Base-by-base conservation (phyloP, 2,797 vertebrate species). In the Crenichthys baileyi region DNA sequence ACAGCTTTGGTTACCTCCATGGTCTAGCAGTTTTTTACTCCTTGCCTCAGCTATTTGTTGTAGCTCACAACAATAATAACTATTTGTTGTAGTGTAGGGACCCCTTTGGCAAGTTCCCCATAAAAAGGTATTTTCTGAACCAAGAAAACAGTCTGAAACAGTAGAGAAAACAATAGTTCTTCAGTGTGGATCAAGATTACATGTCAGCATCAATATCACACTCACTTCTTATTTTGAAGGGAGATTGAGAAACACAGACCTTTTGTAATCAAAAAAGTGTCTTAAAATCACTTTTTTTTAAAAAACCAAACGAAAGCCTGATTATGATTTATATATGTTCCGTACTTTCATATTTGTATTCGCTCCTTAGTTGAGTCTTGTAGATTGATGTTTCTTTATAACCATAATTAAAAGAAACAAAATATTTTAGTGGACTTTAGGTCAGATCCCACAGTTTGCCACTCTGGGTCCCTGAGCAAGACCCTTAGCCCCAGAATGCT, bases 341-440 rank as follows among this genome's bases (percentile, higher is more conserved):
- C 26, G 31, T 61, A 16, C 15, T 31, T 56, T 61, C 13, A 61
- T 2, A 67, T 39, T 67, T 24, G n/a, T 22, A 18, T 20, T 20
- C 18, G 7, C 20, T 7, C 53, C 41, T 67, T 2, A 65, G 15
- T 16, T 39, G 9, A 65, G 31, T 2, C 31, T 3, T 65, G 61
- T 39, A 24, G 18, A 24, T 65, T 31, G 18, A 65, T 65, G 18
- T 39, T 36, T 63, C 31, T 24, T 65, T 41, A 0, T 6, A 20
- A 55, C 53, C 20, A 24, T 24, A 5, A 61, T 39, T 16, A 73
- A 79, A 77, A 56, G 26, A 48, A 29, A 1, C 70, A 20, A 29
- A 51, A 29, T 41, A n/a, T 76, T 76, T 74, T 55, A 4, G 44
- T 41, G 31, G 29, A 24, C 16, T 75, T 68, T n/a, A 70, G 12